Evolutionary conservation across 2,797 vertebrate species (phyloP).

Genomic region (Crax fasciolata): DNA sequence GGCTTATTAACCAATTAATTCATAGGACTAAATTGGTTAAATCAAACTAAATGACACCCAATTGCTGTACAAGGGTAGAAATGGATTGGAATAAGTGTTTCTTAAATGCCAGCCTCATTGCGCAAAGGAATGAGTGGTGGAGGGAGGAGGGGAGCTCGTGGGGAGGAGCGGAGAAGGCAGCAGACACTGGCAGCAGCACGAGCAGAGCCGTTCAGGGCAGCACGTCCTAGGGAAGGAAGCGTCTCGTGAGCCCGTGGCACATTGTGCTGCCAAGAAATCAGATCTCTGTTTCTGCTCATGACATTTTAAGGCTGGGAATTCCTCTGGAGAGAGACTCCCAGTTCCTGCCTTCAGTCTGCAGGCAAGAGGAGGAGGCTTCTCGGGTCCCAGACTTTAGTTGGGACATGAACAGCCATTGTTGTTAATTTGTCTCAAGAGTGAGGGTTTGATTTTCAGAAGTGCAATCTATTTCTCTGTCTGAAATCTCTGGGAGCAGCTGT

Average conservation of each 20-base stretch:
- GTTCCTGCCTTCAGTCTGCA: background rate
- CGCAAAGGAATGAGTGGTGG: constrained; percentile 47
- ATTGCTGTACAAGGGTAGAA: constrained; percentile 78
- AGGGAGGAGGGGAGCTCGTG: constrained; percentile 11
- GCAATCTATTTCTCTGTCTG: background rate
- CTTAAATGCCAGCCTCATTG: constrained; percentile 77
- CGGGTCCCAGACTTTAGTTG: background rate
- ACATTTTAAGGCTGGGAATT: background rate
- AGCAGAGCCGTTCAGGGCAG: background rate
- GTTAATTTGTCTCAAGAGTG: background rate
- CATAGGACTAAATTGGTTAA: constrained; percentile 80
- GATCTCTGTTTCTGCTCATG: background rate
- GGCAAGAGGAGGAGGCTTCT: background rate
- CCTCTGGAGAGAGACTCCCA: background rate
- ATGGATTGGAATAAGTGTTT: constrained; percentile 78
- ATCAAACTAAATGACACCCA: constrained; percentile 81
- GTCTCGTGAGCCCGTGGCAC: background rate
- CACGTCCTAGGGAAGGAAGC: background rate
- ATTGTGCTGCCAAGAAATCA: background rate
- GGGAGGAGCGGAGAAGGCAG: background rate
- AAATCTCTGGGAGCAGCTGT: background rate
- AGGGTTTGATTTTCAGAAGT: background rate
- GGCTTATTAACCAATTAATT: constrained; percentile 83
- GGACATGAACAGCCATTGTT: background rate
- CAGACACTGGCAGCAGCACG: background rate